Base-by-base conservation (phyloP, 2,113 vertebrate genomes). In the Nibea albiflora region DNA sequence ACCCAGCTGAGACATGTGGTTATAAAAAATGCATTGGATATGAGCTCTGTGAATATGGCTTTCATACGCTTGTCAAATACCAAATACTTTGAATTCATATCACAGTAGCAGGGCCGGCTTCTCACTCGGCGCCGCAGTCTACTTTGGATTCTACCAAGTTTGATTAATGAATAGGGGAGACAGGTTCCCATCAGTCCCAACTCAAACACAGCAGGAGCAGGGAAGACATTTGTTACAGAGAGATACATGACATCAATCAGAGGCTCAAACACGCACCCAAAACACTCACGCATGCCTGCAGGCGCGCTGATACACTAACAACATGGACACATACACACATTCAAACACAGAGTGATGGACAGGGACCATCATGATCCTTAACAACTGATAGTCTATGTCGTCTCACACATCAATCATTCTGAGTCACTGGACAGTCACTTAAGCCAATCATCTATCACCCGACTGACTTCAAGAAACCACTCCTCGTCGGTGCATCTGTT, bases 381-480 rank as follows among this genome's bases (percentile, higher is more conserved):
- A 89, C 90, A 90, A 91, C 82, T 89, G 86, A 85, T 76, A 78
- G 90, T 80, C 86, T 24, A 44, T 63, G 76, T 84, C 54, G 70
- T 85, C 91, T 82, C 68, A 65, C 53, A 71, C 84, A 88, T 93
- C 93, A 93, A 88, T 92, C 89, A 92, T 58, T 49, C 67, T 54
- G 65, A 73, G 72, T 85, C 76, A 79, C 81, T 57, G 65, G 78
- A 83, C 76, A 81, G 86, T 83, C 68, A 75, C 72, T 83, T 54
- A 57, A 49, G 73, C 50, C 80, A 80, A 68, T 88, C 71, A 80
- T 65, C 76, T 74, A 73, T 89, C 68, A 80, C 74, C 67, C 39
- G 11, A 24, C 62, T 72, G 72, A 86, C 65, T 28, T 66, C 12
- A 50, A 28, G 46, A 67, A 78, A 56, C 62, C 54, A 52, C 60